These are phyloP conservation scores for Lichenostomus cassidix DNA, from an alignment of 2,113 vertebrate species.

Conservation along the genomic window DNA sequence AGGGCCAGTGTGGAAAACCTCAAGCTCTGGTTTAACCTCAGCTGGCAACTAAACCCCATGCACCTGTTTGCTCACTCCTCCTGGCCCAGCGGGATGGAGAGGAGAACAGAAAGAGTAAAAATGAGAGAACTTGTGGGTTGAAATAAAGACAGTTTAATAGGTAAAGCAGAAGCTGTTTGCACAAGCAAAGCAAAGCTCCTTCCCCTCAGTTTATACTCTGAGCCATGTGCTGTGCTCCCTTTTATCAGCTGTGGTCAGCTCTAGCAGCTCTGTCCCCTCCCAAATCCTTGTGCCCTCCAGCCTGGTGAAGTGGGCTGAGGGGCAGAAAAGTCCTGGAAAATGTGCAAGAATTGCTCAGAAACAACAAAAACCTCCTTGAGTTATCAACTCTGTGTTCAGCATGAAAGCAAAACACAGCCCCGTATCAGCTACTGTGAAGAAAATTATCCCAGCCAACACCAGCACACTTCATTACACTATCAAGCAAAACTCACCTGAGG, in stretches of 20 bases:
- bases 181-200: background rate
- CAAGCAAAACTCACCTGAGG: background rate
- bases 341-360: background rate
- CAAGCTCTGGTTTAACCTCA: background rate
- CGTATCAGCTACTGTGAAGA: background rate
- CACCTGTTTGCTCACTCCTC: background rate
- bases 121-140: background rate
- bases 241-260: background rate
- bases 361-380: background rate
- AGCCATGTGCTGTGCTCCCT: background rate
- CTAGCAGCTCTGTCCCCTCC: background rate
- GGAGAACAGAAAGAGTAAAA: background rate
- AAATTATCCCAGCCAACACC: background rate
- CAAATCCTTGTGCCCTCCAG: background rate
- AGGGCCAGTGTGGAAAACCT: background rate
- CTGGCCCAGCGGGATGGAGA: background rate
- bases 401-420: background rate
- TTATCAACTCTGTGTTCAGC: background rate
- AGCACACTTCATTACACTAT: background rate
- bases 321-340: background rate
- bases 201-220: rapidly evolving
- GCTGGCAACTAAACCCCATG: background rate
- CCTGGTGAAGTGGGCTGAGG: background rate
- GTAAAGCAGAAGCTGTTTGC: background rate
- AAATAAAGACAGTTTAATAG: background rate